Conservation (phyloP, 2,888 invertebrate genomes). For the Copidosoma aretas region DNA sequence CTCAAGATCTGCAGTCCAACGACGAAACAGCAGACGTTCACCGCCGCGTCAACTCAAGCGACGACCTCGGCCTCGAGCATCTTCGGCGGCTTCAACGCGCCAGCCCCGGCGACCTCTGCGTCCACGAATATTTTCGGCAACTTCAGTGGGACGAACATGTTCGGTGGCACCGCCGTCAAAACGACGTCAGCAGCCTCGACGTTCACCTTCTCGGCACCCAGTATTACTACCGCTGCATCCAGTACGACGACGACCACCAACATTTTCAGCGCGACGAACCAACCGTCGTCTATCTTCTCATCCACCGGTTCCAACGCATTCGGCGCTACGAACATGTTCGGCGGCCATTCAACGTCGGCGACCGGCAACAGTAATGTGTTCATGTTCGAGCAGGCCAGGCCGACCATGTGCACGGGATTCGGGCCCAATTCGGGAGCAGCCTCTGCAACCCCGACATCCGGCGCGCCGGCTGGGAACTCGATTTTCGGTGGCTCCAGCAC, state of each 20-base stretch:
- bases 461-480: background rate
- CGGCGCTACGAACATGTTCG: background rate
- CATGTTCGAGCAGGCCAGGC: too few relatives aligned
- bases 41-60: background rate
- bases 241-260: background rate
- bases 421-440: slow-evolving; percentile 24
- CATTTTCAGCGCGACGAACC: slow-evolving; percentile 3
- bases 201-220: background rate
- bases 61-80: slow-evolving; percentile 7
- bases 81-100: background rate
- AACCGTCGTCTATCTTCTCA: background rate
- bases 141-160: slow-evolving; percentile 19
- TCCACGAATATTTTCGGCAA: slow-evolving; percentile 46
- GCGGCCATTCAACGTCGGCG: background rate
- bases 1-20: slow-evolving; percentile 50
- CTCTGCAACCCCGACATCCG: background rate
- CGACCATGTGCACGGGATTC: slow-evolving; percentile 45
- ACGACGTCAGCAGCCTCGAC: background rate
- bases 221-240: background rate
- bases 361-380: too few relatives aligned
- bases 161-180: background rate
- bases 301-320: background rate
- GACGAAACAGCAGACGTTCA: slow-evolving; percentile 21
- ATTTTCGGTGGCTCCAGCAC: too few relatives aligned
- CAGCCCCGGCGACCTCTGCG: slow-evolving; percentile 25